These are phyloP conservation scores for Aptenodytes patagonicus DNA, from an alignment of 2,113 vertebrate genomes.

Conservation along the genomic window DNA sequence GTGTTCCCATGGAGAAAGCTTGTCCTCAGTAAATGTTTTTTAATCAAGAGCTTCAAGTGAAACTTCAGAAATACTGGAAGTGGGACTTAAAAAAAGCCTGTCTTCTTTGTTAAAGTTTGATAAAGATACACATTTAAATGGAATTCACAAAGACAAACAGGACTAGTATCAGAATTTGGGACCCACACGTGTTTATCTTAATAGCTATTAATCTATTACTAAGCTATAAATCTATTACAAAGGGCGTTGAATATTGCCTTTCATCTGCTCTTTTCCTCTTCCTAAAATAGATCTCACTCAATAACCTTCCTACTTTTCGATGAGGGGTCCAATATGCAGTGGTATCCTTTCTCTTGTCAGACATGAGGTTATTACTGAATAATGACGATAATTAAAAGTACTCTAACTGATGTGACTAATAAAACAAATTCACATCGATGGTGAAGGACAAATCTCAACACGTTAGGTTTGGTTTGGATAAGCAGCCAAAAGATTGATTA, in stretches of 20 bases:
- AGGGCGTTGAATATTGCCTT: background rate
- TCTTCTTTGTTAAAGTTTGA: background rate
- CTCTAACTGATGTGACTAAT: background rate
- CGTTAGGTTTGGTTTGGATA: background rate
- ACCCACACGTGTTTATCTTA: background rate
- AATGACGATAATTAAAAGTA: constrained; percentile 50
- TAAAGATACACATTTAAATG: background rate
- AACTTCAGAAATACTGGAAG: background rate
- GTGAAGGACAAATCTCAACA: constrained; percentile 22
- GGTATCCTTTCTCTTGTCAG: constrained; percentile 20
- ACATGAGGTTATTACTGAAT: constrained; percentile 34
- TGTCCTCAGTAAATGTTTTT: background rate
- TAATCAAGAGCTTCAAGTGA: background rate
- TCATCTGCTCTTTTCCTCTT: constrained; percentile 1
- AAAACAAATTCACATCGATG: background rate
- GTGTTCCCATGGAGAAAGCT: background rate
- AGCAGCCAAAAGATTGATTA: constrained; percentile 25
- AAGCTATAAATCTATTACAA: background rate
- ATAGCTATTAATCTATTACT: background rate
- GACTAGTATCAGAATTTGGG: background rate
- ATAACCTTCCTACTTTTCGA: constrained; percentile 9
- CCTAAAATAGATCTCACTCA: constrained; percentile 34
- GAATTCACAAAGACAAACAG: background rate
- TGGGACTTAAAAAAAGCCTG: background rate
- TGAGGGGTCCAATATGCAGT: background rate